These are phyloP conservation scores for Chouioia cunea DNA, from an alignment of 2,888 invertebrate genomes.

Conservation along the genomic window DNA sequence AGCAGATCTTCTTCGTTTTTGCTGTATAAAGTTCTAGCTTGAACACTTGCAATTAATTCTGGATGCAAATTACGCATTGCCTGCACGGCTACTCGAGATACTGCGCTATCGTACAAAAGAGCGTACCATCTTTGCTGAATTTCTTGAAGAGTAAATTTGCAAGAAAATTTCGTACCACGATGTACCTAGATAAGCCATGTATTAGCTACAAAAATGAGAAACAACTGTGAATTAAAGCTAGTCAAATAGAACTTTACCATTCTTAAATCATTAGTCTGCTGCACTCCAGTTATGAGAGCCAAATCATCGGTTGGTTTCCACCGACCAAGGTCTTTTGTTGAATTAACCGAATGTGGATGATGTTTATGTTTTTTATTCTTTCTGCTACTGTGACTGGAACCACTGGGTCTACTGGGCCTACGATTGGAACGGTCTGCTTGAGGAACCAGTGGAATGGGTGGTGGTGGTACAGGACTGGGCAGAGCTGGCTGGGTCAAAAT, in stretches of 20 bases:
- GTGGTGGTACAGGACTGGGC: slow-evolving; percentile 57
- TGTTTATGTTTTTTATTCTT: slow-evolving; percentile 72
- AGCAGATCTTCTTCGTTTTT: slow-evolving; percentile 90
- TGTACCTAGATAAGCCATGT: slow-evolving; percentile 74
- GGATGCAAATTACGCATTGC: slow-evolving; percentile 96
- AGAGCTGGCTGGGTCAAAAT: slow-evolving; percentile 55
- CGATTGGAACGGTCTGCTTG: slow-evolving; percentile 62
- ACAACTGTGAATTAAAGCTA: background rate
- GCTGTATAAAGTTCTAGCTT: slow-evolving; percentile 91
- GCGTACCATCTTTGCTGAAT: slow-evolving; percentile 97
- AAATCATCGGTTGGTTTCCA: slow-evolving; percentile 99
- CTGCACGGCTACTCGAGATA: slow-evolving; percentile 90
- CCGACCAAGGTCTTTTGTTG: slow-evolving; percentile 88
- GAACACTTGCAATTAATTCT: slow-evolving; percentile 87
- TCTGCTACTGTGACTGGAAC: slow-evolving; percentile 62
- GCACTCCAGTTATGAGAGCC: slow-evolving; percentile 91
- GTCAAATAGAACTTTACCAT: slow-evolving; percentile 67
- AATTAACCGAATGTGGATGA: slow-evolving; percentile 76
- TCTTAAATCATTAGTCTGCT: slow-evolving; percentile 87
- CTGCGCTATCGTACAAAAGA: slow-evolving; percentile 92
- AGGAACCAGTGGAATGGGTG: slow-evolving; percentile 55
- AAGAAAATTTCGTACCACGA: slow-evolving; percentile 94
- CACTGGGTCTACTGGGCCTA: slow-evolving; percentile 61
- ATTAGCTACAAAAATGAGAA: background rate
- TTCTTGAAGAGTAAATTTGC: slow-evolving; percentile 93